These are phyloP conservation scores for Xanthia togata DNA, from an alignment of 2,888 invertebrate species.

Conservation along the genomic window DNA sequence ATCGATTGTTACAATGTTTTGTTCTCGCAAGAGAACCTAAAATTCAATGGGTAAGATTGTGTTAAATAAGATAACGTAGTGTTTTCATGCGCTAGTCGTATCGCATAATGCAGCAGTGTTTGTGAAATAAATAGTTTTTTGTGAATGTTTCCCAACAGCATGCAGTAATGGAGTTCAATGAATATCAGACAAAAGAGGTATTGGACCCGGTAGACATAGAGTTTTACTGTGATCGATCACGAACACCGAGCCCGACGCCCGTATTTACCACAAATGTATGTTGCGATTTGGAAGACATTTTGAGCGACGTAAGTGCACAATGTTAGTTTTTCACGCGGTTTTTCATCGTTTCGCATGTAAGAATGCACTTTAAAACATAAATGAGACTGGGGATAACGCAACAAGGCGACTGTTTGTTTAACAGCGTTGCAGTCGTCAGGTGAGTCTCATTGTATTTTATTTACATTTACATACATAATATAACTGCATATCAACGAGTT, in stretches of 20 bases:
- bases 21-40: constrained; percentile 89
- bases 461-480: constrained; percentile 62
- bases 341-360: constrained; percentile 57
- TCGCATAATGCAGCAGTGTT: constrained; percentile 71
- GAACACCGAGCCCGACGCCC: constrained; percentile 83
- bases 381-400: constrained; percentile 42
- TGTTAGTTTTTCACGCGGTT: constrained; percentile 60
- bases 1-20: constrained; percentile 79
- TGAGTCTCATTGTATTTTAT: constrained; percentile 53
- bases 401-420: constrained; percentile 41
- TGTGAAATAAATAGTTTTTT: constrained; percentile 76
- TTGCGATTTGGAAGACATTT: constrained; percentile 88
- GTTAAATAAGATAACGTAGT: constrained; percentile 55
- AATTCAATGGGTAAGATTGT: constrained; percentile 86
- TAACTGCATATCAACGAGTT: constrained; percentile 53
- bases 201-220: constrained; percentile 84
- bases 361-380: constrained; percentile 53
- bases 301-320: constrained; percentile 86
- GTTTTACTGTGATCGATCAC: constrained; percentile 81
- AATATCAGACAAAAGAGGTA: constrained; percentile 84
- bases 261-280: constrained; percentile 84
- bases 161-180: constrained; percentile 89
- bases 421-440: constrained; percentile 35
- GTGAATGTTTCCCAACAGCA: constrained; percentile 83
- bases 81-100: constrained; percentile 62